Evolutionary conservation across 2,797 vertebrate species (phyloP), one percentile per base, ranked within the genome.

Genomic region (Anabacerthia variegaticeps): DNA sequence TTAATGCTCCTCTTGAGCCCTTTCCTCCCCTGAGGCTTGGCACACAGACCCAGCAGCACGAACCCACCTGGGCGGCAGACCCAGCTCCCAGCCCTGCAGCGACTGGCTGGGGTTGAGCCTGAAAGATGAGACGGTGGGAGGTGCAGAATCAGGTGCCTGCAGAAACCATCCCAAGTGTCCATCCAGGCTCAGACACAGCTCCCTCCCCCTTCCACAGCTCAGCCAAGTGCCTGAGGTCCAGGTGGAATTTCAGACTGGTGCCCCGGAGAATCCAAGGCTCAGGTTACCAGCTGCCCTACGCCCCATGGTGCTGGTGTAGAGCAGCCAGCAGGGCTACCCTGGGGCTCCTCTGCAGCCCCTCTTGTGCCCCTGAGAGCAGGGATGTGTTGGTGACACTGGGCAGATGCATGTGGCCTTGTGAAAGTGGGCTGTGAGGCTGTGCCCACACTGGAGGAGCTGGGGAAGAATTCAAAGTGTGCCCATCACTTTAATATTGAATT

Each of bases 191-290:
- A 4, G 19, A 55, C 12, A 7, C 7, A 44, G 12, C 48, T 68
- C 72, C 48, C 48, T 58, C 34, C 32, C 14, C 46, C 66, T 65
- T 46, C 39, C 55, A 19, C n/a, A 24, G 89, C 79, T 27, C 14
- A 49, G 77, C 67, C 63, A 66, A 73, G 49, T 4, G 80, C 61
- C 9, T 23, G 32, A 8, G 34, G 23, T 0, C 7, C 27, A 76
- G 77, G 41, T 55, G 52, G 72, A 91, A 85, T 95, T 96, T 90
- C 74, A 87, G 22, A 34, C 56, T 7, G 51, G 36, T 71, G 41
- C 30, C 44, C 12, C 24, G 26, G 65, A 75, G 61, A 93, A 80
- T 39, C 16, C 49, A 11, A 41, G 66, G 81, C 49, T 91, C 75
- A 13, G 56, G 37, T 94, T 85, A 30, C 19, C 1, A 28, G 61